phyloP scores from a whole-genome alignment of 2,888 invertebrate species.

The Hypercompe scribonia region DNA sequence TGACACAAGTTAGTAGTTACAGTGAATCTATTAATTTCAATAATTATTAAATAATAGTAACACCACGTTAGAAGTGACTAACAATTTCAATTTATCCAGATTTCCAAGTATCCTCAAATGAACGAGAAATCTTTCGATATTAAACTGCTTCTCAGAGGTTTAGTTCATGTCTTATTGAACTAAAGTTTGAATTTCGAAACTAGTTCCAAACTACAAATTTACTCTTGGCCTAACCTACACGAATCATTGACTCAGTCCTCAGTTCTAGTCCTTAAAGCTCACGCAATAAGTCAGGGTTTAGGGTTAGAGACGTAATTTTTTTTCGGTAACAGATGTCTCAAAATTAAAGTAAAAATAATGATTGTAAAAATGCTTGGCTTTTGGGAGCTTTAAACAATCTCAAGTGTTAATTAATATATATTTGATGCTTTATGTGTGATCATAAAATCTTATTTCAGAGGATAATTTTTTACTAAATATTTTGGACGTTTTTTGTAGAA shows the following conservation, averaged over 20 bases:
- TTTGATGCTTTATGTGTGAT: neutral
- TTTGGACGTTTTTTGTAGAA: neutral
- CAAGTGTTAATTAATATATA: neutral
- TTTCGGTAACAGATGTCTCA: slow-evolving; percentile 24
- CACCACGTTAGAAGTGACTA: too few species aligned
- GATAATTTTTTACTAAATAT: neutral
- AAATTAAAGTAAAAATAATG: slow-evolving; percentile 31
- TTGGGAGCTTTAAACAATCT: neutral
- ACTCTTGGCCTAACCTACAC: slow-evolving; percentile 13
- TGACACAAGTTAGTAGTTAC: too few species aligned
- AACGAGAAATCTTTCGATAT: neutral
- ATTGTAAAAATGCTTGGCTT: neutral
- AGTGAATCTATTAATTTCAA: too few species aligned
- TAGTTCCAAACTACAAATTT: neutral
- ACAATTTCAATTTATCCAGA: too few species aligned
- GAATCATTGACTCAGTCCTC: slow-evolving; percentile 20
- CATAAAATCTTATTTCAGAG: neutral
- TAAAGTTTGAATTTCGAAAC: neutral
- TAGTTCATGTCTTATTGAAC: neutral
- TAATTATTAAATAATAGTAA: too few species aligned
- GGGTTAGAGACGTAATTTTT: slow-evolving; percentile 20
- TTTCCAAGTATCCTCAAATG: too few species aligned
- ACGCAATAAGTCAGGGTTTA: slow-evolving; percentile 36
- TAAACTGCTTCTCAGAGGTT: neutral
- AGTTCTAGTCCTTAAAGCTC: slow-evolving; percentile 17